Percentiles rank a stretch among this genome's conserved stretches.
phyloP scores from a whole-genome alignment of 2,888 invertebrate species.

The Sycophila texana region DNA sequence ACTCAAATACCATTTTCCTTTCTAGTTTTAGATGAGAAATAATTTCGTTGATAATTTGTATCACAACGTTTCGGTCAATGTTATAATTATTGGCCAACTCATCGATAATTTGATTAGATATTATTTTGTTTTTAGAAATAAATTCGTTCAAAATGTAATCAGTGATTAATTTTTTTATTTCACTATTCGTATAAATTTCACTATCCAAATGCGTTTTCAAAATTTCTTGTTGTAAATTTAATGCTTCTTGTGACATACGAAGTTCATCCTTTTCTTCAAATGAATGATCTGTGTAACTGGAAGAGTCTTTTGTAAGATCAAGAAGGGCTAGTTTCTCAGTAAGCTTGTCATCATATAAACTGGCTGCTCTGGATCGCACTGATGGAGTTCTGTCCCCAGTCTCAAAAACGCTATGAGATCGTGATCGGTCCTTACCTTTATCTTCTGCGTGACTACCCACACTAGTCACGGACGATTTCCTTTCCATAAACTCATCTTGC shows the following conservation, averaged over 20 bases:
- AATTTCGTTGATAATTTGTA: conserved; percentile 61
- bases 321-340: conserved; percentile 56
- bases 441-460: conserved; percentile 58
- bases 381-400: conserved; percentile 66
- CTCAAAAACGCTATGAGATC: conserved; percentile 69
- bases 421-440: conserved; percentile 65
- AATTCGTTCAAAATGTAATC: conserved; percentile 61
- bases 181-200: conserved; percentile 50
- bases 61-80: conserved; percentile 58
- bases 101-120: conserved; percentile 59
- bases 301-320: conserved; percentile 29
- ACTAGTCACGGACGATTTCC: conserved; percentile 52
- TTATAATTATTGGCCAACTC: conserved; percentile 60
- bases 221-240: conserved; percentile 31
- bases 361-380: conserved; percentile 68
- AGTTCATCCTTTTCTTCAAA: conserved; percentile 47
- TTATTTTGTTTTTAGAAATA: conserved; percentile 60
- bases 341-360: conserved; percentile 68
- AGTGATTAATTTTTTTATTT: conserved; percentile 57
- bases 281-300: conserved; percentile 2
- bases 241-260: conserved; percentile 22
- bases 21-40: conserved; percentile 58
- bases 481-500: conserved; percentile 27
- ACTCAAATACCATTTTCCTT: conserved; percentile 57
- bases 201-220: conserved; percentile 21